phyloP scores from a whole-genome alignment of 1,140 invertebrate genomes.

The Paralvinella palmiformis region DNA sequence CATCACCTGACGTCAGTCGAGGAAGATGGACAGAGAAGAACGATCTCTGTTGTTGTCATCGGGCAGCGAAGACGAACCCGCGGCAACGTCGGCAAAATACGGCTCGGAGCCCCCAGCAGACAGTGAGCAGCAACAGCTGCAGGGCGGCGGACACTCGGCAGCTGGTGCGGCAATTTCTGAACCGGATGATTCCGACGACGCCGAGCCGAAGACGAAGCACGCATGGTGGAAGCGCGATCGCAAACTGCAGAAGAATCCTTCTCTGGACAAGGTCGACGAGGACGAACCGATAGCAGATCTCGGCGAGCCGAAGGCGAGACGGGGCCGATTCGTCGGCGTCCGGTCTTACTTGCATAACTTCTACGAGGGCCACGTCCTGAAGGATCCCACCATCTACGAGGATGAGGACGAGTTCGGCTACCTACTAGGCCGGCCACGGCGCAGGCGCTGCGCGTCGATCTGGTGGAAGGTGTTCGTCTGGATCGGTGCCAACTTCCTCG shows the following conservation, averaged over 20 bases:
- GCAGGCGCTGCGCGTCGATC: slow-evolving; percentile 33
- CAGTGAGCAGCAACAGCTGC: too few relatives aligned
- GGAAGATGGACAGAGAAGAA: too few relatives aligned
- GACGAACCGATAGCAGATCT: neutral
- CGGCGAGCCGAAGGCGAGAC: neutral
- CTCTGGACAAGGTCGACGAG: slow-evolving; percentile 15
- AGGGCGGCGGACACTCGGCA: too few relatives aligned
- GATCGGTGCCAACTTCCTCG: slow-evolving; percentile 50
- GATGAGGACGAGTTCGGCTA: slow-evolving; percentile 51
- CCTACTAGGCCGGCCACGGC: slow-evolving; percentile 41
- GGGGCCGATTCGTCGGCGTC: slow-evolving; percentile 42
- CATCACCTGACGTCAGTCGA: too few relatives aligned
- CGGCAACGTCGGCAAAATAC: too few relatives aligned
- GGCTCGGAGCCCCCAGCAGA: too few relatives aligned
- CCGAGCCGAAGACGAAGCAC: too few relatives aligned
- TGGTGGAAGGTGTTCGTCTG: slow-evolving; percentile 53
- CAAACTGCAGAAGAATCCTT: neutral
- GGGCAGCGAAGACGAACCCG: too few relatives aligned
- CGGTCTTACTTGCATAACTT: slow-evolving; percentile 54
- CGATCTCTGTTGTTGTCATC: too few relatives aligned
- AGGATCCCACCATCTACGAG: slow-evolving; percentile 44
- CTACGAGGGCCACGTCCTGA: slow-evolving; percentile 46
- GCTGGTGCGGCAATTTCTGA: too few relatives aligned
- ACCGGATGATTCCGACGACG: too few relatives aligned
- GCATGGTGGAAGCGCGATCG: slow-evolving; percentile 2